Conservation (phyloP, 2,888 invertebrate species). For the Byasa hedistus region DNA sequence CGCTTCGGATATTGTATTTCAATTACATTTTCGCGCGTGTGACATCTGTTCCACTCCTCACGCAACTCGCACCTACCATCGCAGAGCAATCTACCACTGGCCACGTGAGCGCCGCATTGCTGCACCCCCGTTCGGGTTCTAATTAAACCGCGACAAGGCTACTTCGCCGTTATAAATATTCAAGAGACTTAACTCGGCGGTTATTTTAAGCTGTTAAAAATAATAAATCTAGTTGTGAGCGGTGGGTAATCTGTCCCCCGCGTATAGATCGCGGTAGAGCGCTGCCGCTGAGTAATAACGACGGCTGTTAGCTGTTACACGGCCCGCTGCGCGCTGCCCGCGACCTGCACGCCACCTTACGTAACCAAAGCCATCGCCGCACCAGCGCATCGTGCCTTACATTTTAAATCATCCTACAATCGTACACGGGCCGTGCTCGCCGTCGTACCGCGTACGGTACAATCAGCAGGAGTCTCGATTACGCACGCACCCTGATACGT, state of each 20-base stretch:
- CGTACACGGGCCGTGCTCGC: slow-evolving; percentile 6
- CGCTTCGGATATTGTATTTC: background rate
- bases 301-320: slow-evolving; percentile 57
- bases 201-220: too few species aligned
- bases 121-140: too few species aligned
- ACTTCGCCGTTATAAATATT: too few species aligned
- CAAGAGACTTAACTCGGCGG: too few species aligned
- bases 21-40: background rate
- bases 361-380: slow-evolving; percentile 49
- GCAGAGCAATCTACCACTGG: background rate
- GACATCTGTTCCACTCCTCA: background rate
- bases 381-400: slow-evolving; percentile 26
- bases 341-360: slow-evolving; percentile 56
- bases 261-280: slow-evolving; percentile 31
- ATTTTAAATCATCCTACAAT: slow-evolving; percentile 19
- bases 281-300: slow-evolving; percentile 48
- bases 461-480: slow-evolving; percentile 7
- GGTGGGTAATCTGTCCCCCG: slow-evolving; percentile 24
- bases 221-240: background rate
- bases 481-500: background rate
- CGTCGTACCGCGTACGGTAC: background rate
- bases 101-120: too few species aligned
- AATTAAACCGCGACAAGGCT: too few species aligned
- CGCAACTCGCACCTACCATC: background rate
- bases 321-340: slow-evolving; percentile 48